phyloP scores from a whole-genome alignment of 2,888 invertebrate species.

The Drosophila rellima region DNA sequence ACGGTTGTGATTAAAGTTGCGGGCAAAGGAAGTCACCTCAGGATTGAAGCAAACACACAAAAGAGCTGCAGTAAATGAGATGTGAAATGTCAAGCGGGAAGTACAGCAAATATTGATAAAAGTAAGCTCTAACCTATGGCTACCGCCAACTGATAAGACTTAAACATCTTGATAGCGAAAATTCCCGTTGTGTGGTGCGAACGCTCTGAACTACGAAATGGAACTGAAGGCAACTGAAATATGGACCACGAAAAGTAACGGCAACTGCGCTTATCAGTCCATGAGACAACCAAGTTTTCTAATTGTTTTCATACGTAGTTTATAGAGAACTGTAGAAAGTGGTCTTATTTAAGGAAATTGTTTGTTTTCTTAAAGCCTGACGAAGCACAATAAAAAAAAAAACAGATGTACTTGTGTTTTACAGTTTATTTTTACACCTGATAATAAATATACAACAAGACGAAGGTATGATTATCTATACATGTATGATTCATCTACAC shows the following conservation, averaged over 20 bases:
- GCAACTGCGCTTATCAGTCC: conserved; percentile 35
- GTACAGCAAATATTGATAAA: conserved; percentile 12
- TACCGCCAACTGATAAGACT: conserved; percentile 53
- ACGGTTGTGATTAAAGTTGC: conserved; percentile 15
- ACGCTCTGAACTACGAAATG: conserved; percentile 29
- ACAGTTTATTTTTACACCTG: conserved; percentile 13
- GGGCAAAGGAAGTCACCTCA: conserved; percentile 24
- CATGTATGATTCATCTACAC: neutral
- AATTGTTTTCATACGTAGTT: conserved; percentile 3
- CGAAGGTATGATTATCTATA: neutral
- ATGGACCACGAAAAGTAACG: conserved; percentile 15
- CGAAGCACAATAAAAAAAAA: neutral
- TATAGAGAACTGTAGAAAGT: conserved; percentile 12
- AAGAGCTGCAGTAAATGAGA: conserved; percentile 34
- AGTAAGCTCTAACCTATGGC: conserved; percentile 49
- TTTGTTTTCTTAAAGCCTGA: conserved; percentile 8
- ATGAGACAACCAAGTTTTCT: neutral
- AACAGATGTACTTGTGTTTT: conserved; percentile 16
- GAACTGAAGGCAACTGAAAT: conserved; percentile 40
- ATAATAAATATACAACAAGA: conserved; percentile 3
- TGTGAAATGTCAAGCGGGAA: conserved; percentile 12
- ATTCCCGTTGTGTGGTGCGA: conserved; percentile 8
- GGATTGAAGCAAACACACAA: conserved; percentile 39
- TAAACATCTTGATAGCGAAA: conserved; percentile 41
- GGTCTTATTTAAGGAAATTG: neutral